phyloP scores from a whole-genome alignment of 2,113 vertebrate species.

The Nothoprocta perdicaria region DNA sequence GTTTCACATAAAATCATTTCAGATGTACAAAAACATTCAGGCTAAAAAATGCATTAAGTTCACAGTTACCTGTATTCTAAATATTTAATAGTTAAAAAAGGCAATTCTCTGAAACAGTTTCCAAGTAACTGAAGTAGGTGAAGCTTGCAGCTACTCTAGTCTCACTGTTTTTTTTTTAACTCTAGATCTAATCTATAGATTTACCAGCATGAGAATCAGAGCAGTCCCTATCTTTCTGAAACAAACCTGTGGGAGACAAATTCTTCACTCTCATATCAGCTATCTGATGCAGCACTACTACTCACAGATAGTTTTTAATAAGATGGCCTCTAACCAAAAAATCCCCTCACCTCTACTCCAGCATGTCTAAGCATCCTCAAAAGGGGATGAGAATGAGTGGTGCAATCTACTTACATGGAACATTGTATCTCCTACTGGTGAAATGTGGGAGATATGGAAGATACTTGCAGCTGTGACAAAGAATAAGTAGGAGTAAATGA shows the following conservation, averaged over 20 bases:
- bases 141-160: background rate
- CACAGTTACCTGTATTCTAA: background rate
- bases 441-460: background rate
- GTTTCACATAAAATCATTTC: background rate
- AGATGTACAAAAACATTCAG: background rate
- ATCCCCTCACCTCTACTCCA: background rate
- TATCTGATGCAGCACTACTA: background rate
- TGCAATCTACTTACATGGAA: background rate
- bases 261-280: background rate
- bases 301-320: background rate
- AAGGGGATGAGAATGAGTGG: background rate
- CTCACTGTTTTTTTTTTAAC: background rate
- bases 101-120: background rate
- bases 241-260: background rate
- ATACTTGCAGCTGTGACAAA: background rate
- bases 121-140: background rate
- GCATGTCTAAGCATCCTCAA: background rate
- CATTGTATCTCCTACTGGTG: background rate
- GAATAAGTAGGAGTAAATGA: background rate
- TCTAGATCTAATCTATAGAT: background rate
- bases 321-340: background rate
- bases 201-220: background rate
- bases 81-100: background rate
- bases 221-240: background rate
- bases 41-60: background rate